Evolutionary conservation across 2,113 vertebrate species (phyloP).

Genomic region (Prunella himalayana): DNA sequence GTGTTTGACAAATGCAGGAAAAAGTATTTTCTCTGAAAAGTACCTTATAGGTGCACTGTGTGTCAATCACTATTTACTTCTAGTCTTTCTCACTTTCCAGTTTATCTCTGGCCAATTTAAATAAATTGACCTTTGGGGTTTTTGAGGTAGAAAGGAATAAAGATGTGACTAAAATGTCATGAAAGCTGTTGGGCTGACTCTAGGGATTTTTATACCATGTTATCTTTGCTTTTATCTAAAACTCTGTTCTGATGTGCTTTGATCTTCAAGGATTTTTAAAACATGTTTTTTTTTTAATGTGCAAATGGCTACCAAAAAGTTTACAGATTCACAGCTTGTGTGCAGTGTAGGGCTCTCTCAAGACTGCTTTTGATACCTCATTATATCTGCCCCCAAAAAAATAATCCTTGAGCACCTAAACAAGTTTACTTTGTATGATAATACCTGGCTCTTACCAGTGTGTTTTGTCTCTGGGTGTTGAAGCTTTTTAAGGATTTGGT

Average conservation of each 20-base stretch:
- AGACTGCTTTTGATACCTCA: background rate
- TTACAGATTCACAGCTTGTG: background rate
- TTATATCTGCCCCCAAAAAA: background rate
- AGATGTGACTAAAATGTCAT: constrained; percentile 27
- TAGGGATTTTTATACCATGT: background rate
- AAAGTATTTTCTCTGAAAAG: background rate
- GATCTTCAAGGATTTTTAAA: constrained; percentile 23
- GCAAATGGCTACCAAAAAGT: constrained; percentile 30
- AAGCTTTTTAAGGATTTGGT: background rate
- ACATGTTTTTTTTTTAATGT: background rate
- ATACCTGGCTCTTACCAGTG: background rate
- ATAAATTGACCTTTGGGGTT: constrained; percentile 45
- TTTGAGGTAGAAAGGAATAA: constrained; percentile 31
- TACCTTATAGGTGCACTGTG: background rate
- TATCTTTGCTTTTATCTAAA: constrained; percentile 46
- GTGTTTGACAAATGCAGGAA: background rate
- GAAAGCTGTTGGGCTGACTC: background rate
- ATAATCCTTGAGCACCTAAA: background rate
- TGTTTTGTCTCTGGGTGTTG: background rate
- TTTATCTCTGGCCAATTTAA: constrained; percentile 31
- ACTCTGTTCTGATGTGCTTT: constrained; percentile 27
- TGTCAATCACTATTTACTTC: background rate
- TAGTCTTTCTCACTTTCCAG: background rate
- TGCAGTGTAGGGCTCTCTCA: background rate
- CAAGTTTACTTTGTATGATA: background rate